Conservation (phyloP, 2,113 vertebrate genomes). For the Ranitomeya imitator region DNA sequence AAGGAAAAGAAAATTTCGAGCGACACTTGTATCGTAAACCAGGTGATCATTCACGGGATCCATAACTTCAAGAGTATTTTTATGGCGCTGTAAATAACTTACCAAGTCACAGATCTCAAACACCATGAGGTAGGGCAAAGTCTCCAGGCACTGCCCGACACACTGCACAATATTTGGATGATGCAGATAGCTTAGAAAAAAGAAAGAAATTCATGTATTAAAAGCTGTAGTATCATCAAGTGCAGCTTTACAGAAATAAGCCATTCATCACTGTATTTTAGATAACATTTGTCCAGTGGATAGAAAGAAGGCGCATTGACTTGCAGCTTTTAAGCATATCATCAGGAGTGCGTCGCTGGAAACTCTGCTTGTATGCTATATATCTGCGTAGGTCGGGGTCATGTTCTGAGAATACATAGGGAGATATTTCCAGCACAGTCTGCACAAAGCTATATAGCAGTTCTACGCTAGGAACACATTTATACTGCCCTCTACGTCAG, state of each 20-base stretch:
- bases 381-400: too few species aligned
- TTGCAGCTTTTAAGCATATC: too few species aligned
- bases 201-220: background rate
- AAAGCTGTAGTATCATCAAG: background rate
- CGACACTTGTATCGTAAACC: background rate
- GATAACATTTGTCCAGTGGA: too few species aligned
- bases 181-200: conserved; percentile 73
- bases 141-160: conserved; percentile 91
- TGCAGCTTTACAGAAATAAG: background rate
- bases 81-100: conserved; percentile 67
- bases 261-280: too few species aligned
- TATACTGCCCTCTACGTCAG: too few species aligned
- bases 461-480: too few species aligned
- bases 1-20: background rate
- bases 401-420: too few species aligned
- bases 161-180: conserved; percentile 96
- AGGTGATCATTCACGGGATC: background rate
- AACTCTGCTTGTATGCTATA: too few species aligned
- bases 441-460: too few species aligned
- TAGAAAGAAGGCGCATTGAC: too few species aligned
- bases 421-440: too few species aligned
- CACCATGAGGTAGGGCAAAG: conserved; percentile 90
- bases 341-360: too few species aligned
- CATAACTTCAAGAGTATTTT: background rate
- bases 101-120: conserved; percentile 98